Evolutionary conservation across 2,113 vertebrate species (phyloP), one percentile per base, ranked within the genome.

Genomic region (Crotalus helleri): DNA sequence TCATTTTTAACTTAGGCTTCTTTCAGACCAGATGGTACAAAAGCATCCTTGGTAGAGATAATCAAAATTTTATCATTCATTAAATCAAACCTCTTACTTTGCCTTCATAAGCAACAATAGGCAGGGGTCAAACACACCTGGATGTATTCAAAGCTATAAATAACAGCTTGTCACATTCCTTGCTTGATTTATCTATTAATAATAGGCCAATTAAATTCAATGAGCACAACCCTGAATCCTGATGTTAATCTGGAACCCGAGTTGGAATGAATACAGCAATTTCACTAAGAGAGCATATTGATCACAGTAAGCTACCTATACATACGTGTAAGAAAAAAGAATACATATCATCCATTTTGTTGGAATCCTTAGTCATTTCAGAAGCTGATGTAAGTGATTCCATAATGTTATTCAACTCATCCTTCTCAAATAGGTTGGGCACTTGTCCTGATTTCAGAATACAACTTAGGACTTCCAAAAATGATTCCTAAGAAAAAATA

Each of bases 261-360:
- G 53, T n/a, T 33, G 54, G 5, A 88, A 39, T 57, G 7, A 55
- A 26, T 46, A 81, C 6, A 81, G 17, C 69, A 81, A 81, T 57
- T 89, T 57, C 5, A 57, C 33, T 89, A 21, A 33, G n/a, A 58
- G 12, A 89, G 3, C 29, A 88, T 33, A 55, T 55, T 89, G 33
- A 24, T 89, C 55, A 89, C 21, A 89, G 33, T 10, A 55, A 55
- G 17, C 11, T 74, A n/a, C 49, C 49, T 51, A 21, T 85, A 17
- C 24, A 74, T 97, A 97, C 96, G 96, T 97, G 92, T 88, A 97
- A 95, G 94, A 98, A 97, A 46, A 96, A 95, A 0, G 74, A 51
- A 58, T 96, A 88, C 44, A 97, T 58, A 33, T 94, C 93, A 87
- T 96, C 92, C 51, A 88, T 93, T 2, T 88, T 93, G 7, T 97